Evolutionary conservation across 2,797 vertebrate genomes (phyloP), one percentile per base, ranked within the genome.

Genomic region (Enteromius fasciolatus): DNA sequence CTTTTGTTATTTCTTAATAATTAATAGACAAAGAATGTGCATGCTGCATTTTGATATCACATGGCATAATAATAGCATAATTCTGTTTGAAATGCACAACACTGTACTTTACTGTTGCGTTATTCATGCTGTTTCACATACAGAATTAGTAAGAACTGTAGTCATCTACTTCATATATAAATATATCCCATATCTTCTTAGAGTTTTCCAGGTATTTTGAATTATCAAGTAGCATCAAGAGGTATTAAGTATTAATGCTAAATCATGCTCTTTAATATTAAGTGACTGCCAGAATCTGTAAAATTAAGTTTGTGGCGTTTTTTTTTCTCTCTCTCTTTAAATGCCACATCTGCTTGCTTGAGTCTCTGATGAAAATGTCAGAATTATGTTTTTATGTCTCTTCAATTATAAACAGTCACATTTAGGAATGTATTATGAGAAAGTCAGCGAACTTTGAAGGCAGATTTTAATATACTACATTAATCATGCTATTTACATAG

Each of bases 351-450:
- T 54, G 63, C 17, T 31, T 44, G 15, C 36, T 59, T 39, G 18
- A 63, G 14, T 54, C 31, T 39, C 46, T 39, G 12, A 50, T 64
- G 76, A 67, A 78, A 78, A 78, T 41, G 48, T 78, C 54, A 70
- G 8, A 11, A 6, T 54, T 57, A n/a, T 25, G 2, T 80, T 72
- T 69, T 52, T 70, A 10, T 33, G 36, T 63, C 25, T 46, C 41
- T 72, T 81, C 25, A 72, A 39, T 63, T 63, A 59, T 36, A 33
- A 44, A 61, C 54, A 64, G 0, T 61, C 54, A 46, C 18, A 72
- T 80, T 70, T 80, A 70, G 23, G 50, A 80, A 36, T 57, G 48
- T 59, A n/a, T 44, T 68, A 44, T n/a, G 50, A 57, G 33, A 36
- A 48, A 59, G 23, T 33, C 39, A 3, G 25, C 10, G 20, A 74